Evolutionary conservation across 2,797 vertebrate species (phyloP), one percentile per base, ranked within the genome.

Genomic region (Strix occidentalis): DNA sequence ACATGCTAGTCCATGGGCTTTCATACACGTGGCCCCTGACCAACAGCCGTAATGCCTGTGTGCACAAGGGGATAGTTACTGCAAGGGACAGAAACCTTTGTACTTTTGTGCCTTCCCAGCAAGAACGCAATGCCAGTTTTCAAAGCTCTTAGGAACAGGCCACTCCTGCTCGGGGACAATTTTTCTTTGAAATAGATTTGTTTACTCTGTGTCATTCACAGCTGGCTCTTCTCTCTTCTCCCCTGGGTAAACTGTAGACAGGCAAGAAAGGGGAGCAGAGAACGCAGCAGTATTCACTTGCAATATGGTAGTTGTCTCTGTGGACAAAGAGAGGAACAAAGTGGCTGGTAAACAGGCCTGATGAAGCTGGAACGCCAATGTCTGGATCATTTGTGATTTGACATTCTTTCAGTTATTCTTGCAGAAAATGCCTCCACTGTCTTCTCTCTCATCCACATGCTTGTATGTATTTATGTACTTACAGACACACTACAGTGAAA

Each of bases 301-400:
- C 16, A 28, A 8, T 13, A 9, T 35, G 31, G 50, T 35, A 43
- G 54, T 33, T 89, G 66, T 83, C 82, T 56, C 41, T 1, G 2
- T 21, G 61, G 76, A 45, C 37, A 80, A 56, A 77, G 48, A 60
- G 35, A 65, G 56, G 45, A 88, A 35, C 23, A 20, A 77, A 74
- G 35, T 3, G 4, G 23, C 19, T 31, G 64, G n/a, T 64, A 78
- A 93, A 92, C 28, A 95, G 74, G 60, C 19, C 31, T 48, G 58
- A 25, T 0, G 2, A 68, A 56, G 41, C 41, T 92, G 48, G 69
- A 92, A 75, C 4, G 2, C 19, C 68, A 41, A 20, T 5, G 17
- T 7, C 51, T 64, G 68, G 37, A 31, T 11, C 8, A 1, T 45
- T 81, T 5, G 0, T 51, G 16, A 51, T 54, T 58, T 0, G 0